phyloP scores from a whole-genome alignment of 2,888 invertebrate genomes.

The Apamea crenata region DNA sequence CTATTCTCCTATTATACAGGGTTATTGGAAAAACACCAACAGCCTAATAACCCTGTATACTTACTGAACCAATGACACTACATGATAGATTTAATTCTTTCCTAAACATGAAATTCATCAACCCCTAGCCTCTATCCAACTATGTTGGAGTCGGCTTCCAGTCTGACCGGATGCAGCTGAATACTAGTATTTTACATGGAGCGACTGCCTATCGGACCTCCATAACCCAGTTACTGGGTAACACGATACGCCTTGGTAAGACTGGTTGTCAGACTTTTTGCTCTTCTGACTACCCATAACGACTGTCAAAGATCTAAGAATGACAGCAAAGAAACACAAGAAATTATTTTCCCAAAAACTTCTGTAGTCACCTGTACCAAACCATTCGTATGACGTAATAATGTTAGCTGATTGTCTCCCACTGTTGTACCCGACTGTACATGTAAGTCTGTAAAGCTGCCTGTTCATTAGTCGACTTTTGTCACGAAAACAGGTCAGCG shows the following conservation, averaged over 20 bases:
- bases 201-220: not conserved
- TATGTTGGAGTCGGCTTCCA: no score
- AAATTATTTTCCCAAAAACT: not conserved
- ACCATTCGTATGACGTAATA: conserved; percentile 57
- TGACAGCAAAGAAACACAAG: not conserved
- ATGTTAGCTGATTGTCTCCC: conserved; percentile 65
- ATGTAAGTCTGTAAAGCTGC: conserved; percentile 20
- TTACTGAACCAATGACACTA: not conserved
- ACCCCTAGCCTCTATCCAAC: not conserved
- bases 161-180: not conserved
- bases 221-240: not conserved
- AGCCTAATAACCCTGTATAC: no score
- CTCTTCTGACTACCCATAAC: not conserved
- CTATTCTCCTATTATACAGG: not conserved
- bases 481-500: conserved; percentile 19
- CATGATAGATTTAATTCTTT: not conserved
- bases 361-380: conserved; percentile 28
- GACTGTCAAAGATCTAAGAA: not conserved
- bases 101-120: not conserved
- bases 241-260: not conserved
- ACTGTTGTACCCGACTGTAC: conserved; percentile 49
- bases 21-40: no score
- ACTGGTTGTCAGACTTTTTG: not conserved
- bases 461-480: conserved; percentile 54
- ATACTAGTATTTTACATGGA: not conserved